Percentiles rank a stretch among this genome's conserved stretches.
Conservation (phyloP, 2,888 invertebrate genomes). For the Lasioglossum marginatum region DNA sequence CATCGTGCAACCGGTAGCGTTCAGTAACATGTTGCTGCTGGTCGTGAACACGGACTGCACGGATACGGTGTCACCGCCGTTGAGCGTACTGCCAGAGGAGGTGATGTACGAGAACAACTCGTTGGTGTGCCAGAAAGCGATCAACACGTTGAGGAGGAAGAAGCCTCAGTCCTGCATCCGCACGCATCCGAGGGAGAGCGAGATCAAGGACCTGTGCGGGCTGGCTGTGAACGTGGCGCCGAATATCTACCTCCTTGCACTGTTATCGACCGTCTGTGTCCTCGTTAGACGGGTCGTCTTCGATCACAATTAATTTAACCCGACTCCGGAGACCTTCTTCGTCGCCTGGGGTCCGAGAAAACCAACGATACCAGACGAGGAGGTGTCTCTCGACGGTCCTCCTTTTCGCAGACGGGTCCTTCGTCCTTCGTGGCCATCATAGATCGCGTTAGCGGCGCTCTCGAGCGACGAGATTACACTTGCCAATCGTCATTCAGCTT, state of each 20-base stretch:
- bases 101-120: slow-evolving; percentile 86
- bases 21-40: slow-evolving; percentile 91
- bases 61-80: slow-evolving; percentile 84
- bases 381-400: background rate
- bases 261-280: slow-evolving; percentile 44
- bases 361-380: background rate
- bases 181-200: slow-evolving; percentile 90
- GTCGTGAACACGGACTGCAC: slow-evolving; percentile 89
- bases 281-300: slow-evolving; percentile 21
- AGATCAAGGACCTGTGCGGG: slow-evolving; percentile 82
- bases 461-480: background rate
- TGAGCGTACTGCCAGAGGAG: slow-evolving; percentile 84
- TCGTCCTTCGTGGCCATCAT: slow-evolving; percentile 2
- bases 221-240: slow-evolving; percentile 68
- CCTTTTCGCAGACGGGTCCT: background rate
- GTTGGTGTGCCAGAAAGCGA: slow-evolving; percentile 87
- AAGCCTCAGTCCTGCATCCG: slow-evolving; percentile 92
- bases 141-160: slow-evolving; percentile 88
- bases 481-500: slow-evolving; percentile 31
- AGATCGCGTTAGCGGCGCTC: slow-evolving; percentile 5
- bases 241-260: slow-evolving; percentile 65
- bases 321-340: background rate
- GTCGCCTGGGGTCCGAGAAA: background rate
- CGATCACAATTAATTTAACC: slow-evolving; percentile 31
- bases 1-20: slow-evolving; percentile 90